Base-by-base conservation (phyloP, 2,797 vertebrate species). In the Cossypha dichroa region DNA sequence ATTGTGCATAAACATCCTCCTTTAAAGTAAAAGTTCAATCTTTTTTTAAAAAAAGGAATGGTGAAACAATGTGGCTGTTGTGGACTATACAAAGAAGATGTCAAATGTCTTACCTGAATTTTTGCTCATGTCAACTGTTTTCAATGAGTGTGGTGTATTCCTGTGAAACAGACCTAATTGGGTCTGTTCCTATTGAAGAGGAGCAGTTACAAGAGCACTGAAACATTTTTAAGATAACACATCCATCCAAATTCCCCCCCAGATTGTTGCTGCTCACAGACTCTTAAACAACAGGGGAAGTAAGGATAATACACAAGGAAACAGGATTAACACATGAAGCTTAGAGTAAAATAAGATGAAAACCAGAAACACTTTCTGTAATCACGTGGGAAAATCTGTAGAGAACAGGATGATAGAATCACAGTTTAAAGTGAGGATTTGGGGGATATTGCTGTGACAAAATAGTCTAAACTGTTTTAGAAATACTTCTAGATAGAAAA, bases 1-100 rank as follows among this genome's bases (percentile, higher is more conserved):
- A 0, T 11, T 21, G 36, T 52, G 55, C 33, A 90, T 91, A 93
- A 96, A 96, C 94, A 96, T 96, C 93, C 79, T 91, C 73, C 81
- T 58, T 48, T 28, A 58, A 55, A 54, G 14, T 88, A 15, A 80
- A 38, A 4, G 23, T n/a, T 88, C 46, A 54, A 6, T 12, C 3
- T 52, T 60, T 91, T 70, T 89, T 26, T 26, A 1, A 3, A 25
- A 25, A 80, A 79, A 4, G 6, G 26, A 67, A 13, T 20, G 11
- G 14, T 67, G 8, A 60, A 80, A 89, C 54, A 91, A 25, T 73
- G 31, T 41, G 36, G 36, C 45, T 89, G 3, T 82, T 88, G 38
- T 82, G 56, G 19, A 56, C 36, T 7, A 16, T 36, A 21, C 21
- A 10, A 69, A 85, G 29, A 19, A 59, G 13, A 46, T 26, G 21